phyloP scores from a whole-genome alignment of 2,113 vertebrate genomes.

The Cryptomyrus ogoouensis region DNA sequence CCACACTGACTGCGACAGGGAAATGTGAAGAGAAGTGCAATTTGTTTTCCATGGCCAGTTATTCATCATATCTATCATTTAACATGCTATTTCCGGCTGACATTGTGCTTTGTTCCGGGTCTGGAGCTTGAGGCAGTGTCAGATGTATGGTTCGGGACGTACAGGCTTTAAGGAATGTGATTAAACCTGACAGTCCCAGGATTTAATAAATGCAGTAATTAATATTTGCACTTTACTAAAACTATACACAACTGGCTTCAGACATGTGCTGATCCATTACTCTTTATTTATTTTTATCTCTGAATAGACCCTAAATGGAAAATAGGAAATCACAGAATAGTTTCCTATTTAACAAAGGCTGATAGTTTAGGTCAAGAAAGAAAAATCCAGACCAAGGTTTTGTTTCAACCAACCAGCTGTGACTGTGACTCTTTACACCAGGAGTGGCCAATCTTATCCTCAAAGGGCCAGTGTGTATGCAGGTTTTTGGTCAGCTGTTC shows the following conservation, averaged over 20 bases:
- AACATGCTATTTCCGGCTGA: neutral
- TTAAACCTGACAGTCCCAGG: conserved; percentile 34
- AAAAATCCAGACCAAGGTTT: neutral
- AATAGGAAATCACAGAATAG: neutral
- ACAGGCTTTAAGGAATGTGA: conserved; percentile 18
- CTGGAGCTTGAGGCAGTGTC: conserved; percentile 19
- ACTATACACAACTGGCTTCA: conserved; percentile 13
- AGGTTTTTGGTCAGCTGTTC: neutral
- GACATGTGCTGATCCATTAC: conserved; percentile 18
- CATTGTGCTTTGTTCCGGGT: conserved; percentile 17
- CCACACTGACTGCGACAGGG: neutral
- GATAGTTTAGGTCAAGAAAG: neutral
- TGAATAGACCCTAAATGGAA: neutral
- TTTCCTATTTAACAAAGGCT: neutral
- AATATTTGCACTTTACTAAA: conserved; percentile 33
- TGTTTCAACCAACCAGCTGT: neutral
- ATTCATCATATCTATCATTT: conserved; percentile 2
- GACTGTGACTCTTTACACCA: neutral
- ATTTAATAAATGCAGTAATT: conserved; percentile 35
- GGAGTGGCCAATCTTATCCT: neutral
- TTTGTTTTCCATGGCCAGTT: neutral
- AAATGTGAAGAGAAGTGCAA: neutral
- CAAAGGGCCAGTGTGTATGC: neutral
- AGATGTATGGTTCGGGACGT: conserved; percentile 29
- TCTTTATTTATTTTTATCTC: conserved; percentile 18